These are phyloP conservation scores for Erpobdella octoculata DNA, from an alignment of 2,888 invertebrate genomes.

Conservation along the genomic window DNA sequence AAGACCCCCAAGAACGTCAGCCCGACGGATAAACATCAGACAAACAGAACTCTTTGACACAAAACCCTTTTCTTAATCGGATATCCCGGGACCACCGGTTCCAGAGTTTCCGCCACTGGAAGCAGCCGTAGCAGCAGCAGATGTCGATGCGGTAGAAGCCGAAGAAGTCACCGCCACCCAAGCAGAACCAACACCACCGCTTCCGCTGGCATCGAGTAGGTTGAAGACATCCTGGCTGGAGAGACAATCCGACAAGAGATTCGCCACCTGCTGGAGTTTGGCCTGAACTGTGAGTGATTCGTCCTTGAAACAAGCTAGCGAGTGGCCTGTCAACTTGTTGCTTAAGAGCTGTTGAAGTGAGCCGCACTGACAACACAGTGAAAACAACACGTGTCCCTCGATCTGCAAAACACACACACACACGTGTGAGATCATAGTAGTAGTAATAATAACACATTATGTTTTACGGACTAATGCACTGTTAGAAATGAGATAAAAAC, in stretches of 20 bases:
- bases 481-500: not conserved
- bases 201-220: slow-evolving; percentile 12
- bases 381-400: slow-evolving; percentile 9
- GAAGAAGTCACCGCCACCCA: slow-evolving; percentile 18
- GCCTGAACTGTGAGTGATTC: slow-evolving; percentile 13
- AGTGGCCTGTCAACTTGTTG: slow-evolving; percentile 28
- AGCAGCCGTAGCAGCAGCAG: not conserved
- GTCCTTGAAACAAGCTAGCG: slow-evolving; percentile 26
- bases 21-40: no score
- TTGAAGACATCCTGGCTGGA: slow-evolving; percentile 16
- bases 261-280: slow-evolving; percentile 17
- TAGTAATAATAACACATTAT: not conserved
- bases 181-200: slow-evolving; percentile 4
- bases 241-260: not conserved
- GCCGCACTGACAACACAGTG: slow-evolving; percentile 14
- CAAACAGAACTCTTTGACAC: no score
- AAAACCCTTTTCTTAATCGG: no score
- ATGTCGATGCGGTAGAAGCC: not conserved
- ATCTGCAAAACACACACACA: no score
- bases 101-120: not conserved
- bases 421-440: no score
- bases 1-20: no score
- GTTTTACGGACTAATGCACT: not conserved
- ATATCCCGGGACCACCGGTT: no score
- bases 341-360: slow-evolving; percentile 21